Evolutionary conservation across 2,113 vertebrate genomes (phyloP).

Genomic region (Rhynchopsitta pachyrhyncha): DNA sequence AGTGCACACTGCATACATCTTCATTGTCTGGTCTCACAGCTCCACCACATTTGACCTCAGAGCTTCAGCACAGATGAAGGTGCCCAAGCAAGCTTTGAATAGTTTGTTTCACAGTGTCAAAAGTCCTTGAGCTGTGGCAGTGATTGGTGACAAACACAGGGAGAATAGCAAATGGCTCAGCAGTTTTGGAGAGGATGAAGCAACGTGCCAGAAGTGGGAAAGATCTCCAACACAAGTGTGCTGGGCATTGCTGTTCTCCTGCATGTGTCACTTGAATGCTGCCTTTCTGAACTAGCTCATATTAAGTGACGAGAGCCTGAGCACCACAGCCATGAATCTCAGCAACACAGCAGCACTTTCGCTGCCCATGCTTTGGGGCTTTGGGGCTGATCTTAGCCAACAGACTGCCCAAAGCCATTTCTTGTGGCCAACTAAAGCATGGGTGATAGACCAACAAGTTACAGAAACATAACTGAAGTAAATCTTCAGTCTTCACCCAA

Average conservation of each 20-base stretch:
- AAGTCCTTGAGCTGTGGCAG: not conserved
- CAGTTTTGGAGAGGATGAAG: not conserved
- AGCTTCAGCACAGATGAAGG: not conserved
- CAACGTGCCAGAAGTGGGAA: not conserved
- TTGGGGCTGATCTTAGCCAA: not conserved
- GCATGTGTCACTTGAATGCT: not conserved
- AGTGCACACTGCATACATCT: not conserved
- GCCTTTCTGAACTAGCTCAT: accelerated
- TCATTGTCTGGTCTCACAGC: not conserved
- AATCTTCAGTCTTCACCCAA: not conserved
- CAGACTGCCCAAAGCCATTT: not conserved
- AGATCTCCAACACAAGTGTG: accelerated
- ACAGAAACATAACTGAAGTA: not conserved
- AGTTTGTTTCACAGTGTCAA: not conserved
- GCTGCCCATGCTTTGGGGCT: not conserved
- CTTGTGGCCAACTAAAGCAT: not conserved
- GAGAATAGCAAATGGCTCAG: not conserved
- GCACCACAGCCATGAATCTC: not conserved
- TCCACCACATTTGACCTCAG: not conserved
- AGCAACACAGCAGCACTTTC: not conserved
- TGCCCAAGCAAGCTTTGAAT: not conserved
- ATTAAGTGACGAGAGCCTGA: not conserved
- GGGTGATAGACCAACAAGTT: too few species aligned
- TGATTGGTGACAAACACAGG: accelerated
- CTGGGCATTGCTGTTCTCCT: not conserved